phyloP scores from a whole-genome alignment of 2,113 vertebrate species.

The Salvelinus sp. region DNA sequence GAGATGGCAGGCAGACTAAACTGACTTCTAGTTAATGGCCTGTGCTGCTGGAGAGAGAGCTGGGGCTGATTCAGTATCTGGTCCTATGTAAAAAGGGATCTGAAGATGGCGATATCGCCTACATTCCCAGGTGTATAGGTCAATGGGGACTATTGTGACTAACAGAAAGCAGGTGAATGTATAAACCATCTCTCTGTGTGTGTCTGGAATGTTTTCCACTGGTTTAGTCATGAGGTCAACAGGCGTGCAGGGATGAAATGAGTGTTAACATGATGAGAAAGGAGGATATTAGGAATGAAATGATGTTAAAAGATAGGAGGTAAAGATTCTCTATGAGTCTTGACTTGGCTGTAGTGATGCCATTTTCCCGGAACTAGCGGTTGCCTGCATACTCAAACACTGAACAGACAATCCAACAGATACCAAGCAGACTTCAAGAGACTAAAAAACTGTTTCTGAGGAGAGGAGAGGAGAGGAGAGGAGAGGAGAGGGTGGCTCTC shows the following conservation, averaged over 20 bases:
- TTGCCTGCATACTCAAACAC: constrained; percentile 23
- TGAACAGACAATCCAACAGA: constrained; percentile 14
- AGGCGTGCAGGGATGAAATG: too few relatives aligned
- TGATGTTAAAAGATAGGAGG: not conserved
- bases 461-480: too few relatives aligned
- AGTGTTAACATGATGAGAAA: too few relatives aligned
- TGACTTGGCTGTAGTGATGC: not conserved
- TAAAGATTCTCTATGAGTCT: not conserved
- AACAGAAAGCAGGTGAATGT: constrained; percentile 18
- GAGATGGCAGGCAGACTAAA: constrained; percentile 36
- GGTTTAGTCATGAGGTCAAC: too few relatives aligned
- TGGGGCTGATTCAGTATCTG: constrained; percentile 15
- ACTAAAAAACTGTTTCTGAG: not conserved
- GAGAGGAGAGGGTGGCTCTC: too few relatives aligned
- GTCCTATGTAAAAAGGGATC: constrained; percentile 2
- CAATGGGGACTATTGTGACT: constrained; percentile 33
- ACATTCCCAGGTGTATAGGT: constrained; percentile 11
- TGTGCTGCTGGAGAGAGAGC: constrained; percentile 1
- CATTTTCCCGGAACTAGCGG: constrained; percentile 7
- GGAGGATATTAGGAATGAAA: too few relatives aligned
- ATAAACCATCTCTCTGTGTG: constrained; percentile 23
- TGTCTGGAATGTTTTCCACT: not conserved
- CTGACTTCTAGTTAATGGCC: constrained; percentile 36
- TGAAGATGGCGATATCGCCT: constrained; percentile 34
- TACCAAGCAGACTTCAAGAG: not conserved